Percentiles rank a stretch among this genome's conserved stretches.
phyloP scores from a whole-genome alignment of 2,888 invertebrate species.

The Gnatocerus cornutus region DNA sequence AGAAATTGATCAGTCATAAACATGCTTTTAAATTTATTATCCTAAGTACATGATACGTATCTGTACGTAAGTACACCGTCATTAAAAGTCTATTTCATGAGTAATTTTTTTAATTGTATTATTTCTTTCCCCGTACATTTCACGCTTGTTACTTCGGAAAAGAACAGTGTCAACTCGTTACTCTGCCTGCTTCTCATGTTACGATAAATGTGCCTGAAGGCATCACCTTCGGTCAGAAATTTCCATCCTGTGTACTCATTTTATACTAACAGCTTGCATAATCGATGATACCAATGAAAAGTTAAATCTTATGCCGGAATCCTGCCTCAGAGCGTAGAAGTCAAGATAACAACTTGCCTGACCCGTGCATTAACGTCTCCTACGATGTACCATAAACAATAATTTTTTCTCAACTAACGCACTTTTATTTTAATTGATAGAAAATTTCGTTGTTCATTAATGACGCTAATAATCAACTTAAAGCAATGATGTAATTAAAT shows the following conservation, averaged over 20 bases:
- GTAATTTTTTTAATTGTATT: neutral
- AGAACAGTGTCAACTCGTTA: constrained; percentile 12
- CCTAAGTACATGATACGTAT: too few species aligned
- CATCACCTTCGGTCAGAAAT: constrained; percentile 24
- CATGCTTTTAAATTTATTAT: too few species aligned
- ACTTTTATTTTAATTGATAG: constrained; percentile 1
- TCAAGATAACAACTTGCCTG: constrained; percentile 27
- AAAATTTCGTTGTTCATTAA: neutral
- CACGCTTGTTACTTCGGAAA: constrained; percentile 5
- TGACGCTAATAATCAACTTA: neutral
- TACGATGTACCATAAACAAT: constrained; percentile 22
- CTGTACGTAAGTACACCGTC: too few species aligned
- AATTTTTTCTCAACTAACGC: constrained; percentile 3
- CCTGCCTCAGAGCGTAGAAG: constrained; percentile 25
- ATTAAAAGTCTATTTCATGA: too few species aligned
- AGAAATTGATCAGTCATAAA: too few species aligned
- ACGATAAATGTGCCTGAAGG: constrained; percentile 20
- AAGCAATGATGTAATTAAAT: neutral
- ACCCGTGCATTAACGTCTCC: constrained; percentile 30
- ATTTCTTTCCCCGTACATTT: neutral
- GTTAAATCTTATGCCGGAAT: constrained; percentile 29
- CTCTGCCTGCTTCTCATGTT: constrained; percentile 28
- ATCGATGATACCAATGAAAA: constrained; percentile 42
- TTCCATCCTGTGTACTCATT: constrained; percentile 36
- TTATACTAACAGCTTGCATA: constrained; percentile 36